These are phyloP conservation scores for Mechanitis mazaeus DNA, from an alignment of 2,888 invertebrate species.

Conservation along the genomic window DNA sequence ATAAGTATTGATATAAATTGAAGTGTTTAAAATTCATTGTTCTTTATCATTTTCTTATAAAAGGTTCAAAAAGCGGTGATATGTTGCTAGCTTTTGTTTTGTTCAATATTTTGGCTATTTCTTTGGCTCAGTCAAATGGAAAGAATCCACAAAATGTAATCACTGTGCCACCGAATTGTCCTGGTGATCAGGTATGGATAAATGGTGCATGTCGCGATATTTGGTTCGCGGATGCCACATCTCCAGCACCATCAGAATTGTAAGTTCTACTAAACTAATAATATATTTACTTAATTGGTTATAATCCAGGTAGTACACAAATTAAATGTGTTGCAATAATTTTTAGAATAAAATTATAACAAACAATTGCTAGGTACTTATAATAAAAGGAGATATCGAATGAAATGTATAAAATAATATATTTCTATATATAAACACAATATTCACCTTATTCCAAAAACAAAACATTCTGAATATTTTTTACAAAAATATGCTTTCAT, in stretches of 20 bases:
- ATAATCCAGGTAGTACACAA: too few relatives aligned
- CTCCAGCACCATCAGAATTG: slow-evolving; percentile 5
- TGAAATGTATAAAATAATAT: too few relatives aligned
- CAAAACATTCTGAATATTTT: too few relatives aligned
- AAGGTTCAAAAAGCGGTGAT: not conserved
- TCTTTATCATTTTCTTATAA: not conserved
- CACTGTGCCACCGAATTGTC: slow-evolving; percentile 37
- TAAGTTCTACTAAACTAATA: too few relatives aligned
- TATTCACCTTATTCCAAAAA: too few relatives aligned
- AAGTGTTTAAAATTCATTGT: slow-evolving; percentile 8
- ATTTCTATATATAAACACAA: too few relatives aligned
- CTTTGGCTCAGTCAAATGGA: slow-evolving; percentile 6
- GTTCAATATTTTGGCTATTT: slow-evolving; percentile 12
- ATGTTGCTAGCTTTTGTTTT: slow-evolving; percentile 15
- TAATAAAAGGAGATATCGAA: too few relatives aligned
- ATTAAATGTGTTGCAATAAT: too few relatives aligned
- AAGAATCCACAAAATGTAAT: slow-evolving; percentile 26
- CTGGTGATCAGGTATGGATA: slow-evolving; percentile 32
- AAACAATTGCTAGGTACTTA: too few relatives aligned
- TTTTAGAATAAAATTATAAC: too few relatives aligned
- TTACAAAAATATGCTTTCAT: too few relatives aligned
- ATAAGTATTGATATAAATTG: slow-evolving; percentile 21
- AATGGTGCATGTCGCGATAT: slow-evolving; percentile 43
- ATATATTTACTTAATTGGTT: too few relatives aligned
- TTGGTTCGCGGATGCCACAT: slow-evolving; percentile 31